phyloP scores from a whole-genome alignment of 1,140 invertebrate genomes.

The Spodoptera litura region DNA sequence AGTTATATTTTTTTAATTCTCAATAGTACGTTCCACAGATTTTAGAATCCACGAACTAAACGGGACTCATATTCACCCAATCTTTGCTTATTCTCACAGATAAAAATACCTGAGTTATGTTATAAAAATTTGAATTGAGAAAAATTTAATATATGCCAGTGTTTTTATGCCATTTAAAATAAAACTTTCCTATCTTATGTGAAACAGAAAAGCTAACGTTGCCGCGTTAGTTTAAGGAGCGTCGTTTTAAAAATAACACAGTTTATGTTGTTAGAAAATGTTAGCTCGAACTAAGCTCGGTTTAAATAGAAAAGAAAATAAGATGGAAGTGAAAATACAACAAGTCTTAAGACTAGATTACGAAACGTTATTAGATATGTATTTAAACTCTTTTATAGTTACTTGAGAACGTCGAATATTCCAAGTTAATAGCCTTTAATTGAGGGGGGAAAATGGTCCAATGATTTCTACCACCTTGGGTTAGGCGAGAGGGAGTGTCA shows the following conservation, averaged over 20 bases:
- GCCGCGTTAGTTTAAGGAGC: neutral
- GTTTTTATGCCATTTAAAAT: conserved; percentile 15
- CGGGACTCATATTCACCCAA: too few species aligned
- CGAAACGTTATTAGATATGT: neutral
- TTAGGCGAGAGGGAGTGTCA: too few species aligned
- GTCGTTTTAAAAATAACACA: conserved; percentile 12
- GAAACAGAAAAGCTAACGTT: neutral
- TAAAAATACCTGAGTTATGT: too few species aligned
- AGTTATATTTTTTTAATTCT: too few species aligned
- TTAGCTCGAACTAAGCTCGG: neutral
- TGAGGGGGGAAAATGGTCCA: too few species aligned
- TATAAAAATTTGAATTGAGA: too few species aligned
- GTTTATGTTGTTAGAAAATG: conserved; percentile 8
- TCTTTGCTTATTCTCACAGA: too few species aligned
- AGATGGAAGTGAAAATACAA: neutral
- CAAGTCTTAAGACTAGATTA: neutral
- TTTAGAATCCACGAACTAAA: too few species aligned
- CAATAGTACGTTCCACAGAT: too few species aligned
- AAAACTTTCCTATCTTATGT: neutral
- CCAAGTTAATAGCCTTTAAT: too few species aligned
- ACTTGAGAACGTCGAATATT: too few species aligned
- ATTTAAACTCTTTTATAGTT: neutral
- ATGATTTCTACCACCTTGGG: too few species aligned
- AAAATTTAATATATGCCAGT: neutral
- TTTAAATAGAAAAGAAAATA: neutral